Conservation (phyloP, 1,140 invertebrate genomes). For the Palaemon carinicauda region DNA sequence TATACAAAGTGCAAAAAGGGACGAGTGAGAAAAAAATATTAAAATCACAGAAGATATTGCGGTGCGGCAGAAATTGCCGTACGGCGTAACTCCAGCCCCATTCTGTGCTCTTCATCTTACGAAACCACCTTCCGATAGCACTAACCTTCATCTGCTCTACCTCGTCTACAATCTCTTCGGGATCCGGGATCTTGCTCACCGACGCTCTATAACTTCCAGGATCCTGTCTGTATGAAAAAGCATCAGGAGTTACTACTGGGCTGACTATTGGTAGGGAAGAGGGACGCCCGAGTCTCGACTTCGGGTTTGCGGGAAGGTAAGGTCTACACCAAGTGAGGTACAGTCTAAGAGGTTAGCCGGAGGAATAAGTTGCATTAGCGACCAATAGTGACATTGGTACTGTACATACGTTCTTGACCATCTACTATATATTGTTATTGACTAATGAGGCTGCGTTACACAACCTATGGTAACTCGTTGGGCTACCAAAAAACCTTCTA, state of each 20-base stretch:
- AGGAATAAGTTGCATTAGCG: too few species aligned
- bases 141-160: constrained; percentile 38
- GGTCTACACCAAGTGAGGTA: background rate
- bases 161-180: constrained; percentile 59
- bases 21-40: too few species aligned
- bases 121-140: background rate
- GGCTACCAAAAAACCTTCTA: too few species aligned
- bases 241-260: constrained; percentile 5
- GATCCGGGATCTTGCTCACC: constrained; percentile 42
- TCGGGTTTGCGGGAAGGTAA: background rate
- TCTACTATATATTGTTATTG: too few species aligned
- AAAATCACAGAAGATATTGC: too few species aligned
- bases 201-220: constrained; percentile 49
- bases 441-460: too few species aligned
- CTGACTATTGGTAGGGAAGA: background rate
- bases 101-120: background rate
- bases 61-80: too few species aligned
- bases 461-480: too few species aligned
- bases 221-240: constrained; percentile 26
- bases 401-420: too few species aligned
- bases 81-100: background rate
- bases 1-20: too few species aligned
- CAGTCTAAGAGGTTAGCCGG: background rate
- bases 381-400: too few species aligned
- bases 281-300: background rate